Conservation (phyloP, 2,113 vertebrate species). For the Oreochromis niloticus region DNA sequence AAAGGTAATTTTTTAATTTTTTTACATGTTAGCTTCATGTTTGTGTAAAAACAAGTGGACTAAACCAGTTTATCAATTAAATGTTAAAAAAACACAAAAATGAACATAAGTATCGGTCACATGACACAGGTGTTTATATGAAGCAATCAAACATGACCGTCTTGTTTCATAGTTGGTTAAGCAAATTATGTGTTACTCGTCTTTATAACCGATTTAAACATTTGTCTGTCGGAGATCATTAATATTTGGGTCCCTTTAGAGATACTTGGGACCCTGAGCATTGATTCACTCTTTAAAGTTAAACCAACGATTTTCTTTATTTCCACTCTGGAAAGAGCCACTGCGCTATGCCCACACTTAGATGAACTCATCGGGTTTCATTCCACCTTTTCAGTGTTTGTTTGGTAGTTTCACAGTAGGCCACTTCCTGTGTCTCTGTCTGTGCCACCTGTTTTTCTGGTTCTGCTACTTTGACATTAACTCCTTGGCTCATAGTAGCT, state of each 20-base stretch:
- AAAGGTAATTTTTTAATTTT: slow-evolving; percentile 41
- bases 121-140: not conserved
- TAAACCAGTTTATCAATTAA: not conserved
- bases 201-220: not conserved
- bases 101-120: slow-evolving; percentile 54
- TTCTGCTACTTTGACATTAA: slow-evolving; percentile 40
- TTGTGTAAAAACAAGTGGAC: accelerated
- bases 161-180: not conserved
- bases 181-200: not conserved
- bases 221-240: not conserved
- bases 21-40: not conserved
- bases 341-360: not conserved
- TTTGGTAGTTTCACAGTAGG: slow-evolving; percentile 45
- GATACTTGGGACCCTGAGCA: not conserved
- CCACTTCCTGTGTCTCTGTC: slow-evolving; percentile 47
- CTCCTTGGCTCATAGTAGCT: not conserved
- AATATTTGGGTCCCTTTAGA: not conserved
- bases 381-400: not conserved
- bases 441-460: slow-evolving; percentile 62
- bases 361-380: not conserved
- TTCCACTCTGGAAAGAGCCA: not conserved
- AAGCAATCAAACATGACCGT: not conserved
- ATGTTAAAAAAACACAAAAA: not conserved
- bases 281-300: not conserved
- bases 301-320: not conserved